Conservation (phyloP, 2,888 invertebrate species). For the Hecatera dysodea region DNA sequence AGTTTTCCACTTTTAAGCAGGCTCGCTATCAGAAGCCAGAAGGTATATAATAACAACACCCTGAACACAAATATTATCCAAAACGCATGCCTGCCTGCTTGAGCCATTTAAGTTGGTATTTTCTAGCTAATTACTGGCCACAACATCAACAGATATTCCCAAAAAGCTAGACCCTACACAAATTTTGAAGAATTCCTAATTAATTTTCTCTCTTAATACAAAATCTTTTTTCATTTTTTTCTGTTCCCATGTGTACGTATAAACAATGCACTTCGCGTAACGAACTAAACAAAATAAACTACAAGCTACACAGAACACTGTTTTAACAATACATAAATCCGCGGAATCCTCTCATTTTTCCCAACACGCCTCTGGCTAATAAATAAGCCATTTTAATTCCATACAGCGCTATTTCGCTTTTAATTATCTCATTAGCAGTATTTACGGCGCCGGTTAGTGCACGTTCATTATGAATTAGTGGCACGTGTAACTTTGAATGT, state of each 20-base stretch:
- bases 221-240: not conserved
- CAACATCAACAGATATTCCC: too few relatives aligned
- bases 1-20: too few relatives aligned
- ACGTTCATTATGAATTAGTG: constrained; percentile 59
- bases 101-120: not conserved
- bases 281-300: constrained; percentile 32
- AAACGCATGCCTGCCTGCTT: too few relatives aligned
- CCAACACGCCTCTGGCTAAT: constrained; percentile 48
- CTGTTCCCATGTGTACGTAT: not conserved
- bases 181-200: not conserved
- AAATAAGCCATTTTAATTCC: constrained; percentile 61
- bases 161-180: not conserved
- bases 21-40: too few relatives aligned
- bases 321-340: constrained; percentile 42
- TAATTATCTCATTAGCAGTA: constrained; percentile 65
- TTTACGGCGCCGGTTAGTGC: constrained; percentile 59
- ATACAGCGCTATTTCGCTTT: constrained; percentile 54
- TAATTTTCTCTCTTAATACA: not conserved
- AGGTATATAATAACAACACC: too few relatives aligned
- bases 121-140: not conserved
- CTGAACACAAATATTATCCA: not conserved
- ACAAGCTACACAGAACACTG: not conserved
- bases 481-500: constrained; percentile 51
- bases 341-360: constrained; percentile 50
- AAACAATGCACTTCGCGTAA: constrained; percentile 1